Evolutionary conservation across 2,888 invertebrate genomes (phyloP), one percentile per base, ranked within the genome.

Genomic region (Gandaritis pyraliata): DNA sequence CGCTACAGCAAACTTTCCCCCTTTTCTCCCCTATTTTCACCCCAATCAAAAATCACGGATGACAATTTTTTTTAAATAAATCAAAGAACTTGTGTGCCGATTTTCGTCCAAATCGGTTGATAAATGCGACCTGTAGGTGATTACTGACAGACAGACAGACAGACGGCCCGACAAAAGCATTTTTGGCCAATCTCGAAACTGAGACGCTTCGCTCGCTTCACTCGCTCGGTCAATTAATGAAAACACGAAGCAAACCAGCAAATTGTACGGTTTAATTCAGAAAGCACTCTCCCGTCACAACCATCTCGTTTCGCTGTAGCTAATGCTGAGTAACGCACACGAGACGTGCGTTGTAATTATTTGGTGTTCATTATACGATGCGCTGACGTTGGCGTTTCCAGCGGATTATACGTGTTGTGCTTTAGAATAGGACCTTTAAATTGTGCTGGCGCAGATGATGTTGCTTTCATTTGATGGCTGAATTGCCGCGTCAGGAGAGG

Each of bases 241-340:
- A 50, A 18, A 36, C 36, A 36, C 7, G 13, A 16, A 50, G 16
- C 49, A 12, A 49, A 16, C 36, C 36, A 36, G 36, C 11, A 50
- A 30, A 38, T 23, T 16, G 13, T 36, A 36, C 16, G 33, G 36
- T 49, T 36, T 18, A 50, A 18, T 50, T 36, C 38, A 49, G 36
- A 50, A 13, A 49, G 48, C 48, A 15, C 56, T 62, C 62, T 59
- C 58, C 15, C 50, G 49, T 49, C 58, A 52, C 46, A 38, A 43
- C 53, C 52, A 51, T 36, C 58, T 50, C 18, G 53, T 66, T 61
- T 30, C 55, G 55, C 51, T 51, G 12, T 47, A 45, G 66, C 62
- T 72, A 70, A 71, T 68, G 77, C 76, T 77, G 75, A 76, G 54
- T 75, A 72, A 75, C 73, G 65, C 58, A 69, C 50, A 46, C 12